phyloP scores from a whole-genome alignment of 2,113 vertebrate species.

The Ceratotherium simum region DNA sequence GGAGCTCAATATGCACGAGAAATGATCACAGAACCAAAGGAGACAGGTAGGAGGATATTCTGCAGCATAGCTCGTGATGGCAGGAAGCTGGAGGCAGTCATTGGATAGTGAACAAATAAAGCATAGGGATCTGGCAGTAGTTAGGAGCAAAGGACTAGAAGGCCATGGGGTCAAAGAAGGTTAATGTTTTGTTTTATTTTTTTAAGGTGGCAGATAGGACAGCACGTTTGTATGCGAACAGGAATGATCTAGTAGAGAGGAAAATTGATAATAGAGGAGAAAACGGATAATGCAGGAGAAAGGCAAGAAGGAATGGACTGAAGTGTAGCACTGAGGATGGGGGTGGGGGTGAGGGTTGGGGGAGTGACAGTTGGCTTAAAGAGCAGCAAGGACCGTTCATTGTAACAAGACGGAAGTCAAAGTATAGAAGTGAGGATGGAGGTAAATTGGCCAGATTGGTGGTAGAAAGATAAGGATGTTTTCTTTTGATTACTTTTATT shows the following conservation, averaged over 20 bases:
- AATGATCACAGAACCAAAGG: background rate
- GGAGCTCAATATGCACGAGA: background rate
- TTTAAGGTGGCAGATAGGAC: background rate
- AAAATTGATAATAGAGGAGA: background rate
- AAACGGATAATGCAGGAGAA: background rate
- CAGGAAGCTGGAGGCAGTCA: background rate
- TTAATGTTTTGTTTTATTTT: background rate
- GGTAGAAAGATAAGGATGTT: background rate
- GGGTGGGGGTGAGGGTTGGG: background rate
- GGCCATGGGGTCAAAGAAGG: background rate
- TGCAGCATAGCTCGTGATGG: background rate
- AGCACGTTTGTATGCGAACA: background rate
- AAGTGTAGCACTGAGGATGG: background rate
- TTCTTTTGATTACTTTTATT: conserved; percentile 17
- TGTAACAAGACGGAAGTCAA: background rate
- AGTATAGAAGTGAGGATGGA: background rate
- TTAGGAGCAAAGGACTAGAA: conserved; percentile 11
- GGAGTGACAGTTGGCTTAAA: background rate
- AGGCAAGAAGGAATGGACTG: background rate
- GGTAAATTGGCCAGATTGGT: background rate
- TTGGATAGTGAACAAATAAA: background rate
- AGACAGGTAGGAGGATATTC: background rate
- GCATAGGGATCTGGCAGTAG: background rate
- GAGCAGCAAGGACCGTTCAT: background rate
- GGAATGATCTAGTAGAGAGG: background rate